Percentiles rank a stretch among this genome's conserved stretches.
Evolutionary conservation across 1,140 invertebrate species (phyloP).

Genomic region (Microvelia longipes): DNA sequence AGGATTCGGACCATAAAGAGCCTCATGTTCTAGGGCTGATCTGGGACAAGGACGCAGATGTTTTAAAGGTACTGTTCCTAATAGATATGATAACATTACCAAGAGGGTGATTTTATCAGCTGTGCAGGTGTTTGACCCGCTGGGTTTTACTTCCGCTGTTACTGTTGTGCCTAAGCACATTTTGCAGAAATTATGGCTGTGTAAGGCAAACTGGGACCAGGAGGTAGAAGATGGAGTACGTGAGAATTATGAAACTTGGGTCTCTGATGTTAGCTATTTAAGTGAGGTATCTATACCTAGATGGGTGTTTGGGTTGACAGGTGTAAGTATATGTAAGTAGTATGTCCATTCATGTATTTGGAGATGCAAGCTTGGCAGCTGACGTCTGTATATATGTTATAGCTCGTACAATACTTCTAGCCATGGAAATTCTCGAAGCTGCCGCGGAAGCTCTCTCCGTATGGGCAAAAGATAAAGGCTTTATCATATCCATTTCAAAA

Average conservation of each 20-base stretch:
- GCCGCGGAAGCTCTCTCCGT: no score
- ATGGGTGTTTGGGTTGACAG: not conserved
- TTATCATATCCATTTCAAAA: no score
- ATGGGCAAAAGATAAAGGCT: no score
- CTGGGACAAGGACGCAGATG: not conserved
- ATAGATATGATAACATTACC: conserved; percentile 17
- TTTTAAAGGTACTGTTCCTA: conserved; percentile 12
- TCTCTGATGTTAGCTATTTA: not conserved
- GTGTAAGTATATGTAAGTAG: not conserved
- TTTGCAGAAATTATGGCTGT: conserved; percentile 22
- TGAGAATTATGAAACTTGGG: not conserved
- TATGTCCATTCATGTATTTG: conserved; percentile 24
- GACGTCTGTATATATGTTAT: no score
- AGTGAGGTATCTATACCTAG: not conserved
- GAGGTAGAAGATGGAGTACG: not conserved
- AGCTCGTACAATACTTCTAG: no score
- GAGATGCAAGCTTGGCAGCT: conserved; percentile 25
- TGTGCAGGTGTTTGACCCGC: conserved; percentile 21
- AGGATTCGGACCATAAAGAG: not conserved
- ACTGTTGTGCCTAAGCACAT: conserved; percentile 23
- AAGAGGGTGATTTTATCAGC: not conserved
- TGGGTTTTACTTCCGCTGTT: conserved; percentile 22
- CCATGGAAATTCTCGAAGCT: no score
- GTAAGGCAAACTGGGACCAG: conserved; percentile 20
- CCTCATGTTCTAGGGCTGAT: conserved; percentile 11